A percentile compares a stretch with the other conserved stretches of the same genome.
Conservation (phyloP, 1,140 invertebrate genomes). For the Bombus balteatus region DNA sequence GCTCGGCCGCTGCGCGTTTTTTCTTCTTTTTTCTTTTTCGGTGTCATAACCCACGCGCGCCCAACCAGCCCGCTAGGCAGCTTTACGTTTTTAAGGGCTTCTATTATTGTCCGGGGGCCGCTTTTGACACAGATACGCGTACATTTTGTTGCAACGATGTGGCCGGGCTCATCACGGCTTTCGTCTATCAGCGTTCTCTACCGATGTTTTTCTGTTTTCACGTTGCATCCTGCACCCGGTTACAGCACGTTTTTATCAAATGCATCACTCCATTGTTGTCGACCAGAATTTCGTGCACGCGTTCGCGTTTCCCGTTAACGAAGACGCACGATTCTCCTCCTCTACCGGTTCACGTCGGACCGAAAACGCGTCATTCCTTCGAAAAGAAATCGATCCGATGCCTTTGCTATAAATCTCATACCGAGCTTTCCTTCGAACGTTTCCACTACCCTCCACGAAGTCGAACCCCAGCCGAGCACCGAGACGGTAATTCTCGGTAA, state of each 20-base stretch:
- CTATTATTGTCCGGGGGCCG: conserved; percentile 42
- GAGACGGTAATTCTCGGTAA: conserved; percentile 79
- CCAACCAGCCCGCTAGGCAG: conserved; percentile 29
- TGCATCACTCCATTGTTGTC: background rate
- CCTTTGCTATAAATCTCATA: background rate
- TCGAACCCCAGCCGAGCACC: conserved; percentile 37
- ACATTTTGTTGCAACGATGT: background rate
- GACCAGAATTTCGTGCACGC: background rate
- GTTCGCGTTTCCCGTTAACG: background rate
- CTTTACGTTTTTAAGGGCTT: conserved; percentile 52
- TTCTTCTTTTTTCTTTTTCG: background rate
- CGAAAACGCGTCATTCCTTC: background rate
- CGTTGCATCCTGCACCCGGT: background rate
- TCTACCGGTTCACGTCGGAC: background rate
- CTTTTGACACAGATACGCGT: conserved; percentile 43
- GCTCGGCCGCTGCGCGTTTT: conserved; percentile 55
- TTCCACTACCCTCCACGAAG: conserved; percentile 18
- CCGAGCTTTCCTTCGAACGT: conserved; percentile 11
- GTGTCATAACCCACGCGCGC: conserved; percentile 51
- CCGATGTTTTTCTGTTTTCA: background rate
- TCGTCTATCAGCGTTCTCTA: background rate
- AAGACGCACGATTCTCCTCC: background rate
- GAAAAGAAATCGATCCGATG: conserved; percentile 12
- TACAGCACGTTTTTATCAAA: background rate
- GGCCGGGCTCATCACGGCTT: background rate